These are phyloP conservation scores for Papilio polyxenes DNA, from an alignment of 1,140 invertebrate species.

Conservation along the genomic window DNA sequence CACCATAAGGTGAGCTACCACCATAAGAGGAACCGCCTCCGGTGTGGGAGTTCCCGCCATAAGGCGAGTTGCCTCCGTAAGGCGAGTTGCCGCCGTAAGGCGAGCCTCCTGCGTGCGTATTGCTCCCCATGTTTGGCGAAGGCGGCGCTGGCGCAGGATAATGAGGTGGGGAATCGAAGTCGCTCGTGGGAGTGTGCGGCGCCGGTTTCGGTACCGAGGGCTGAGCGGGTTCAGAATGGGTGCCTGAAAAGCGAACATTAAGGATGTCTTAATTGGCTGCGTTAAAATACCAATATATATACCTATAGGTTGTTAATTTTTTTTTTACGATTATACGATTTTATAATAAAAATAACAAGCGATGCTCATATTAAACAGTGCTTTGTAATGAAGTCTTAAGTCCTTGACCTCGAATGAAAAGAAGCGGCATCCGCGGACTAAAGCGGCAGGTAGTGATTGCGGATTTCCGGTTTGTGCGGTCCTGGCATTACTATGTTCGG, in stretches of 20 bases:
- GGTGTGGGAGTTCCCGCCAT: conserved; percentile 53
- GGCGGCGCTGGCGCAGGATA: conserved; percentile 74
- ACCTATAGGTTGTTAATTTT: not conserved
- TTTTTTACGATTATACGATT: not conserved
- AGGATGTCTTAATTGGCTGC: not conserved
- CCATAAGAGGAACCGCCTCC: conserved; percentile 54
- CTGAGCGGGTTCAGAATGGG: conserved; percentile 63
- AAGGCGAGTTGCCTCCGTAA: conserved; percentile 51
- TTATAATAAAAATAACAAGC: not conserved
- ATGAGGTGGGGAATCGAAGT: conserved; percentile 65
- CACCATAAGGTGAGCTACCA: conserved; percentile 51
- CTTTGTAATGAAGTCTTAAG: not conserved
- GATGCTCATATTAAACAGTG: not conserved
- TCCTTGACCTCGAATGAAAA: not conserved
- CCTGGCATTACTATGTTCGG: not conserved
- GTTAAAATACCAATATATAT: not conserved
- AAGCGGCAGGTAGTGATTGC: not conserved
- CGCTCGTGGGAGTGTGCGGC: conserved; percentile 55
- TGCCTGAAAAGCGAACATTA: conserved; percentile 55
- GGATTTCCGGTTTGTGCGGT: not conserved
- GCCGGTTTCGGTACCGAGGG: conserved; percentile 64
- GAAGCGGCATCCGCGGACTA: not conserved
- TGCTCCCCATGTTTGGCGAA: conserved; percentile 44
- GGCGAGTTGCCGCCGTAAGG: conserved; percentile 51
- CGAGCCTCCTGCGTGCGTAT: conserved; percentile 43